Evolutionary conservation across 2,113 vertebrate species (phyloP).

Genomic region (Amphilophus citrinellus): DNA sequence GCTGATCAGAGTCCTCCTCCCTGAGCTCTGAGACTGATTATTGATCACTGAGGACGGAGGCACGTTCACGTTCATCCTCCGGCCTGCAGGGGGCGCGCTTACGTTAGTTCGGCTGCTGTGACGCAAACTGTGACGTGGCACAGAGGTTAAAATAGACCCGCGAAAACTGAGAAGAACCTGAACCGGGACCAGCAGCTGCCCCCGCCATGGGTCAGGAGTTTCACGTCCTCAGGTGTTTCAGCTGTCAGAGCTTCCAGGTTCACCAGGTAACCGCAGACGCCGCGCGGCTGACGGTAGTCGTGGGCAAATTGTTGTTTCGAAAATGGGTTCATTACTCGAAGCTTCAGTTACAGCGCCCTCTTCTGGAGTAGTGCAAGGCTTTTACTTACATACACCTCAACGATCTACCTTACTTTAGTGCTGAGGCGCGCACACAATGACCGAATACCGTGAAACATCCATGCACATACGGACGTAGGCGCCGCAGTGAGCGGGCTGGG

Average conservation of each 20-base stretch:
- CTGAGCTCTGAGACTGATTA: not conserved
- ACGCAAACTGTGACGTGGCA: not conserved
- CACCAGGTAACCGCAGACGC: conserved; percentile 54
- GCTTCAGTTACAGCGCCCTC: too few species aligned
- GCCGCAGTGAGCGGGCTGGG: too few species aligned
- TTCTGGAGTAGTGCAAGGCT: too few species aligned
- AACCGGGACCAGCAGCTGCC: not conserved
- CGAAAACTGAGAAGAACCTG: not conserved
- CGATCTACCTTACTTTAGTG: too few species aligned
- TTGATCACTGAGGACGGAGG: not conserved
- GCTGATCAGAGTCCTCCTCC: too few species aligned
- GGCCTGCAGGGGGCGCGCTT: conserved; percentile 4
- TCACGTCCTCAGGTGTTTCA: conserved; percentile 64
- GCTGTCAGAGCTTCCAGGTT: conserved; percentile 65
- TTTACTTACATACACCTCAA: too few species aligned
- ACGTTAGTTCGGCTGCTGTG: not conserved
- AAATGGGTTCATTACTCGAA: too few species aligned
- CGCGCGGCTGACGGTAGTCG: too few species aligned
- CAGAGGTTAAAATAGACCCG: not conserved
- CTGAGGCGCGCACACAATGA: too few species aligned
- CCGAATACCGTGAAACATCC: too few species aligned
- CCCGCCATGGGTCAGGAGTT: conserved; percentile 62
- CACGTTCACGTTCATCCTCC: not conserved
- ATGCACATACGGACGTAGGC: too few species aligned
- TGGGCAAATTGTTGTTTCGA: too few species aligned